Base-by-base conservation (phyloP, 2,888 invertebrate species). In the Isoperla grammatica region DNA sequence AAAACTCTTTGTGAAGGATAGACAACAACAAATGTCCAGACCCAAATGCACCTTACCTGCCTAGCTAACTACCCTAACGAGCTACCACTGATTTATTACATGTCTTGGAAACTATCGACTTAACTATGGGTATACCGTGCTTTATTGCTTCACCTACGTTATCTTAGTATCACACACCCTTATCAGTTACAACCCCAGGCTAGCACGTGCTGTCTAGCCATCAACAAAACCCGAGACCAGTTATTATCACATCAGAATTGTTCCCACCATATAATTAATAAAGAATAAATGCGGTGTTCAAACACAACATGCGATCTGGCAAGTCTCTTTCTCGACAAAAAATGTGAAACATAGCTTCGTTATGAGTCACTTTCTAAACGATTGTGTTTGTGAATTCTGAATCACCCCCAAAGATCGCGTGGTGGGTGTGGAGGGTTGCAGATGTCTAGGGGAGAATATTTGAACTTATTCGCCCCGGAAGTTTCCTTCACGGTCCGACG, bases 401-500 rank as follows among this genome's bases (percentile, higher is more conserved):
- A 6, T 29, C 29, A 29, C 29, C 8, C 4, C 8, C 29, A 8
- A 6, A 29, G 29, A 29, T 29, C 29, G 29, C 49, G 9, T 46
- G 46, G 4, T 13, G 4, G 3, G 13, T 20, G 9, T 13, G 39
- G 53, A 53, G 53, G 53, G 53, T 53, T 19, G 53, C 53, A 17
- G 39, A 39, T 19, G 39, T n/a, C 23, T 5, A 6, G 39, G 39
- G 39, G 53, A 22, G 35, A 29, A 50, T 29, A 29, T 29, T 39
- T 53, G 39, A 39, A 53, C 53, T 50, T 23, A 29, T 29, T 29
- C 29, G 4, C 29, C 15, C 49, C 15, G 53, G 53, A 53, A 53
- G 53, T 39, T 53, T 37, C 20, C 53, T 12, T 53, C 53, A 53
- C 39, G 53, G 53, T 39, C 37, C 53, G 39, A 17, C 39, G 20